A percentile compares a stretch with the other conserved stretches of the same genome.
phyloP scores from a whole-genome alignment of 2,888 invertebrate genomes.

The Hypomecis punctinalis region DNA sequence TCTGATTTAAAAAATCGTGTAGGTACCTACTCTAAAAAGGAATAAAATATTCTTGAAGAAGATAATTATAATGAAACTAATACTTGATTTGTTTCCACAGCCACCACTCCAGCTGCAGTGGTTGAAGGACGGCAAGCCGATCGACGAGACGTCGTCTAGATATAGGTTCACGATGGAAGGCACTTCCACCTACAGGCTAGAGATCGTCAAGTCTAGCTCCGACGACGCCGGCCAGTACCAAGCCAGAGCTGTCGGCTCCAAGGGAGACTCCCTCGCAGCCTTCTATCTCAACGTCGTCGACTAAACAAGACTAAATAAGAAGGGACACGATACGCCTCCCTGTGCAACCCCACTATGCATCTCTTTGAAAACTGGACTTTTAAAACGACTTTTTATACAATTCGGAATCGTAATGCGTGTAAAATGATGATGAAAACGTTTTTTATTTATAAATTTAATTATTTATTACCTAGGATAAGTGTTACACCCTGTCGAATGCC shows the following conservation, averaged over 20 bases:
- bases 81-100: conserved; percentile 50
- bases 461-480: conserved; percentile 77
- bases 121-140: conserved; percentile 96
- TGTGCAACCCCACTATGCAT: conserved; percentile 59
- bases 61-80: neutral
- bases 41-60: neutral
- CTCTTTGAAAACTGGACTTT: conserved; percentile 52
- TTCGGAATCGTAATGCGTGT: conserved; percentile 70
- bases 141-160: conserved; percentile 91
- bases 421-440: conserved; percentile 58
- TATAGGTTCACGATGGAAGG: conserved; percentile 94
- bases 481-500: conserved; percentile 82
- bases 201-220: conserved; percentile 89
- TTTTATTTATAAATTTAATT: conserved; percentile 72
- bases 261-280: conserved; percentile 92
- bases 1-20: too few relatives aligned
- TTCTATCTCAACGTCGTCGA: conserved; percentile 93
- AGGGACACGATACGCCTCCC: conserved; percentile 59
- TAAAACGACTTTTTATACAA: conserved; percentile 76
- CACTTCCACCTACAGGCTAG: conserved; percentile 91
- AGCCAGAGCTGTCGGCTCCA: conserved; percentile 93
- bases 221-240: conserved; percentile 95
- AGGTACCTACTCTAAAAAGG: too few relatives aligned
- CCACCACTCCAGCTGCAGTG: conserved; percentile 90
- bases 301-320: conserved; percentile 63